phyloP scores from a whole-genome alignment of 2,888 invertebrate species.

The Asteroscopus sphinx region DNA sequence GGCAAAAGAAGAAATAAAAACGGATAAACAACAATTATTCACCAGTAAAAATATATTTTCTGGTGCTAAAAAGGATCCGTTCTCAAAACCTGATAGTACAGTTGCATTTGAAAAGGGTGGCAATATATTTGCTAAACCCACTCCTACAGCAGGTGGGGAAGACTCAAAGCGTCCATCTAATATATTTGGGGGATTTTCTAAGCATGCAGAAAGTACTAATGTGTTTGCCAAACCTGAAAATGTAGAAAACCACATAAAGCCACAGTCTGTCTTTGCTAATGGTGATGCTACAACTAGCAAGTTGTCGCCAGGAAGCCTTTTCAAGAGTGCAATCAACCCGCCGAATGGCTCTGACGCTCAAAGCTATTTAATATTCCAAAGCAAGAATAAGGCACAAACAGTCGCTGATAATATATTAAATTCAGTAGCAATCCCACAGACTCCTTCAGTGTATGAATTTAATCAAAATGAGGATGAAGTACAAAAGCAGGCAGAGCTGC shows the following conservation, averaged over 20 bases:
- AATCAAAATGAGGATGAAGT: conserved; percentile 66
- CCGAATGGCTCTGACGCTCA: conserved; percentile 66
- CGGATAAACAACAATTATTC: conserved; percentile 30
- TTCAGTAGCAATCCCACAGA: conserved; percentile 65
- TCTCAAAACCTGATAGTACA: conserved; percentile 61
- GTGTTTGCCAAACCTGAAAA: conserved; percentile 55
- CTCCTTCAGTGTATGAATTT: conserved; percentile 74
- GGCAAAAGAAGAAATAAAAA: conserved; percentile 25
- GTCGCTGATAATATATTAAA: conserved; percentile 79
- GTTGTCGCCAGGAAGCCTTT: conserved; percentile 78
- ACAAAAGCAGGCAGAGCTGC: conserved; percentile 46
- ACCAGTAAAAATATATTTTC: conserved; percentile 51
- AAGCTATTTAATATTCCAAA: conserved; percentile 77
- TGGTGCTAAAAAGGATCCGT: conserved; percentile 57
- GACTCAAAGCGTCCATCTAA: conserved; percentile 62
- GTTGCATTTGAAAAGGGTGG: conserved; percentile 58
- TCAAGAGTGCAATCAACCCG: conserved; percentile 74
- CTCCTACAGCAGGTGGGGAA: conserved; percentile 44
- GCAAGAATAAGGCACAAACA: conserved; percentile 77
- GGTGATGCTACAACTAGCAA: conserved; percentile 63
- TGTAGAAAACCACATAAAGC: conserved; percentile 42
- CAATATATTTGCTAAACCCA: conserved; percentile 72
- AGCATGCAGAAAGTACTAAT: conserved; percentile 59
- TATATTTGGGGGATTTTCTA: conserved; percentile 73
- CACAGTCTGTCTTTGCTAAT: conserved; percentile 64